Base-by-base conservation (phyloP, 2,888 invertebrate genomes). In the Sepioteuthis lessoniana region DNA sequence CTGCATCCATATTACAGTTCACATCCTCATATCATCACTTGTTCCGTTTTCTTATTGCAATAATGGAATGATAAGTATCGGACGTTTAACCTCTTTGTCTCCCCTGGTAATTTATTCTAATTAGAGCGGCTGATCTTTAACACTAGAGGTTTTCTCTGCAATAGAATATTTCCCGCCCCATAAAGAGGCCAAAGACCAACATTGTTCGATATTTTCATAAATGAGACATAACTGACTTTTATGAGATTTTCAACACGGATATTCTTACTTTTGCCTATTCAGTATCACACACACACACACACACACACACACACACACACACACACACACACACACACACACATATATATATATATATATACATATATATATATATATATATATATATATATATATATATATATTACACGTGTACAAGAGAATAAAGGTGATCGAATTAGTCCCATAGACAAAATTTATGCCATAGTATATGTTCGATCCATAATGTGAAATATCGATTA, bases 331-430 rank as follows among this genome's bases (percentile, higher is more conserved):
- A 50, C 50, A 21, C 50, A 50, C 21, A 50, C 50, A 16, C 16
- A 19, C 50, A n/a, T n/a, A n/a, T n/a, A n/a, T n/a, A n/a, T n/a
- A n/a, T n/a, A n/a, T n/a, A n/a, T n/a, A 50, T 50, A 50, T 50
- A 50, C 10, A 50, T 37, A 90, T 90, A 90, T 90, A 90, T 90
- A 90, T 37, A 90, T 90, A 90, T 90, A 90, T 90, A 90, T 90
- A 90, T 37, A 90, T 90, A 90, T 90, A 90, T 90, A 90, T 37
- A 90, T 90, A 90, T 90, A 90, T 37, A 90, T 90, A 90, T 90
- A 8, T 90, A 25, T 90, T 42, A 42, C n/a, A n/a, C n/a, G n/a
- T n/a, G n/a, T n/a, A n/a, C n/a, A n/a, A n/a, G 42, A 5, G 42
- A 42, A 42, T 7, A 7, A 42, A 42, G 42, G 42, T 42, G 3